Evolutionary conservation across 2,113 vertebrate genomes (phyloP).

Genomic region (human): GRCh38 chrX:76462501-76463000

Average conservation of each 20-base stretch:
- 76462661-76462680: neutral
- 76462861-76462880: neutral
- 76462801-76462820: neutral
- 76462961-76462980: neutral
- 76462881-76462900: neutral
- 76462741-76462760: neutral
- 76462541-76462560: neutral
- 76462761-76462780: neutral
- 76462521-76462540: neutral
- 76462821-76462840: too few relatives aligned
- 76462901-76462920: neutral
- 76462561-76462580: neutral
- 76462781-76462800: neutral
- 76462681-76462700: neutral
- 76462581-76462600: neutral
- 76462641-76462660: neutral
- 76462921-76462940: accelerated
- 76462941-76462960: neutral
- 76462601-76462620: neutral
- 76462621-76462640: neutral
- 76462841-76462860: neutral
- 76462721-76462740: neutral
- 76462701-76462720: neutral
- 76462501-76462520: neutral
- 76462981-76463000: too few relatives aligned